Evolutionary conservation across 2,797 vertebrate genomes (phyloP).

Genomic region (Mastacembelus armatus): DNA sequence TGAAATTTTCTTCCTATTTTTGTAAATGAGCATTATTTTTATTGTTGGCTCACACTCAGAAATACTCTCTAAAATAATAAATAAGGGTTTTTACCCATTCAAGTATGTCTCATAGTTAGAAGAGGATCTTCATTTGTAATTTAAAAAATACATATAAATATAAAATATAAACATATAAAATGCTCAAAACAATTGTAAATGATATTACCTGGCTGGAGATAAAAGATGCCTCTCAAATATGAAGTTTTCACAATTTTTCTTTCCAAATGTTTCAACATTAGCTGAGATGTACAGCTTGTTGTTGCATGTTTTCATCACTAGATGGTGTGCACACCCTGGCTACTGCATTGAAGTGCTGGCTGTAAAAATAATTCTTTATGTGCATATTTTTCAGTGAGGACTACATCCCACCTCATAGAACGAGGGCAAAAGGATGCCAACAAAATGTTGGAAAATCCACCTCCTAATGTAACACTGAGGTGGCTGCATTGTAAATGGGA

Average conservation of each 20-base stretch:
- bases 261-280: background rate
- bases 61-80: background rate
- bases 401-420: background rate
- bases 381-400: background rate
- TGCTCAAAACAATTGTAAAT: conserved; percentile 1
- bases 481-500: no score
- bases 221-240: no score
- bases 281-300: background rate
- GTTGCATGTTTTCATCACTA: conserved; percentile 53
- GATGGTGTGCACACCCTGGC: conserved; percentile 41
- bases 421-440: background rate
- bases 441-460: background rate
- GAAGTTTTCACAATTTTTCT: background rate
- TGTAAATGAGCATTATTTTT: background rate
- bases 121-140: background rate
- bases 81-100: background rate
- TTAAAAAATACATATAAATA: background rate
- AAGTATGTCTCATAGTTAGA: background rate
- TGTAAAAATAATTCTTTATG: background rate
- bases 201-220: conserved; percentile 16
- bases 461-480: no score
- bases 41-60: conserved; percentile 32
- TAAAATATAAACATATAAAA: conserved; percentile 27
- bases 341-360: conserved; percentile 3
- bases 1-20: background rate